These are phyloP conservation scores for Anguilla japonica DNA, from an alignment of 2,113 vertebrate species.

Conservation along the genomic window DNA sequence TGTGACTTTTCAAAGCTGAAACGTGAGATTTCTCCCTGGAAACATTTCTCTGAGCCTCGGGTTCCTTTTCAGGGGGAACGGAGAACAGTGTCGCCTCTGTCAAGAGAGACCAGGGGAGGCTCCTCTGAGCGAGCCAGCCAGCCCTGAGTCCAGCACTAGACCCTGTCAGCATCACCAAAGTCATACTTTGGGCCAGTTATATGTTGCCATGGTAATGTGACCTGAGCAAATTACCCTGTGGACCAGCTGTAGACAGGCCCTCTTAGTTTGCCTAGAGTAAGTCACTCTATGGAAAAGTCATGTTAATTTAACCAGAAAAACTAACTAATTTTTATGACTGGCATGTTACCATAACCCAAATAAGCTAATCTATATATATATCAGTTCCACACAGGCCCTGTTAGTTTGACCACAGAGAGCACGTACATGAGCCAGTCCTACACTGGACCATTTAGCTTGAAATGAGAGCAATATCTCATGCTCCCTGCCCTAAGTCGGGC, in stretches of 20 bases:
- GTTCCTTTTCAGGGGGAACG: background rate
- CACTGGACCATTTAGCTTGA: background rate
- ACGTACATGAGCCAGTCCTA: background rate
- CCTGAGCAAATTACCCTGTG: background rate
- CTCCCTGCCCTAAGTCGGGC: background rate
- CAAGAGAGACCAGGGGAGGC: background rate
- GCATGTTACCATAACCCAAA: background rate
- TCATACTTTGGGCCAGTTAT: background rate
- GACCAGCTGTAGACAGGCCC: background rate
- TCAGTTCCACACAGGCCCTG: background rate
- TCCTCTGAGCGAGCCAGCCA: background rate
- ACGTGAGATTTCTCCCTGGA: background rate
- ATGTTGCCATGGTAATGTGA: background rate
- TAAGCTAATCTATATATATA: background rate
- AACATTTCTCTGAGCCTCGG: background rate
- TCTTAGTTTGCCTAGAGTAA: background rate
- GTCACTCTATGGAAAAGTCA: background rate
- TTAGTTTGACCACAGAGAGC: background rate
- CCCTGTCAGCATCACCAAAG: background rate
- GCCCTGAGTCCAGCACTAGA: background rate
- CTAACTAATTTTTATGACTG: background rate
- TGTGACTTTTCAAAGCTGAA: conserved; percentile 3
- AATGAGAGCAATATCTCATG: background rate
- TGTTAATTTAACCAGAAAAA: background rate
- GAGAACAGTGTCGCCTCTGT: conserved; percentile 1